phyloP scores from a whole-genome alignment of 2,888 invertebrate species.

The Fabriciana adippe region DNA sequence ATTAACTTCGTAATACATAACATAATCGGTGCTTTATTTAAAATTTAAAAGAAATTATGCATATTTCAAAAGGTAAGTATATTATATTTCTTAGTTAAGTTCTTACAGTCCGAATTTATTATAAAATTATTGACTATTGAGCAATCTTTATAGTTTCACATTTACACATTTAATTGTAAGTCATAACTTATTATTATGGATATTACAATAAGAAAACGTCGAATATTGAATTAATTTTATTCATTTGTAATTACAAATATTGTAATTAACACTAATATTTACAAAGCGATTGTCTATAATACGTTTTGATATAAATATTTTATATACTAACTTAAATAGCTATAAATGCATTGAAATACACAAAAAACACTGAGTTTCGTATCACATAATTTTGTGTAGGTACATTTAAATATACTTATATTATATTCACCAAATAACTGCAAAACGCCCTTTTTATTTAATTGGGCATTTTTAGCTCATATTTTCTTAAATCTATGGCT shows the following conservation, averaged over 20 bases:
- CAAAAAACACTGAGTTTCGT: conserved; percentile 62
- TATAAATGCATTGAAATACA: conserved; percentile 76
- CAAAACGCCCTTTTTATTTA: conserved; percentile 33
- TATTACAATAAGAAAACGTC: conserved; percentile 2
- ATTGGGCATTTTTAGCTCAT: conserved; percentile 24
- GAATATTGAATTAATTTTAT: conserved; percentile 52
- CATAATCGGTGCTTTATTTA: too few species aligned
- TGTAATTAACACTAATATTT: conserved; percentile 75
- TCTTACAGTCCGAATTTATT: too few species aligned
- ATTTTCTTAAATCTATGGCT: conserved; percentile 52
- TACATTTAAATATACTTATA: conserved; percentile 51
- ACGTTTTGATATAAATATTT: conserved; percentile 71
- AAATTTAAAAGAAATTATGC: too few species aligned
- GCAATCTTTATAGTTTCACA: neutral
- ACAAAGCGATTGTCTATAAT: conserved; percentile 62
- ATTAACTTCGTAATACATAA: too few species aligned
- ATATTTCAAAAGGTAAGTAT: too few species aligned
- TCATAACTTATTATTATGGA: neutral
- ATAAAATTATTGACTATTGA: neutral
- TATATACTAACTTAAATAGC: conserved; percentile 52
- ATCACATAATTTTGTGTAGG: conserved; percentile 78
- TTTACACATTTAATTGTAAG: too few species aligned
- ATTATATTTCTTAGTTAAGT: too few species aligned
- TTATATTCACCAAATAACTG: conserved; percentile 22
- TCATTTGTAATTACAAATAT: conserved; percentile 75